Base-by-base conservation (phyloP, 2,113 vertebrate genomes). In the Hepsetus odoe region DNA sequence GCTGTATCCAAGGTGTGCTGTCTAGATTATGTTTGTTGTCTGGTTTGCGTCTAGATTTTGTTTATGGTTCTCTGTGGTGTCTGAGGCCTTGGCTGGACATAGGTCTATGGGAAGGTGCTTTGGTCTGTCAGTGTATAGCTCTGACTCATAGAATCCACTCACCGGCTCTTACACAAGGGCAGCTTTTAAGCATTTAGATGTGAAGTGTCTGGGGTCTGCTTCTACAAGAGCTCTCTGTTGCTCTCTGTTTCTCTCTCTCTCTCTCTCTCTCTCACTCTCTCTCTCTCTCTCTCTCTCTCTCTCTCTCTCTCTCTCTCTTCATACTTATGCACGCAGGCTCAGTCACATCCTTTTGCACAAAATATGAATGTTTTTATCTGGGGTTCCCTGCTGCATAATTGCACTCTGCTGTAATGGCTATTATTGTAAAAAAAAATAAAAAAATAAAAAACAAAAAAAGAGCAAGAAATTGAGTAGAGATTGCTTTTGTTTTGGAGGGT, bases 401-500 rank as follows among this genome's bases (percentile, higher is more conserved):
- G 81, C 82, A 81, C 84, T 81, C 35, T 46, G 12, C 76, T 81
- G 84, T 85, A 80, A 90, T 80, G 84, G 81, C 73, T 79, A 80
- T 80, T 77, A 51, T 64, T 68, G 16, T 70, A 83, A 77, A 82
- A 8, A 76, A 84, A 88, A 88, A n/a, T 70, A 83, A 77, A 82
- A 8, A 76, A 84, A 88, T 87, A n/a, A n/a, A n/a, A n/a, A n/a
- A 86, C 4, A 38, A 38, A 38, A 38, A 12, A 58, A 86, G 85
- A 35, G 62, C 55, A 51, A 66, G 71, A n/a, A 1, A 32, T 51
- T 22, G 28, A 51, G 42, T 71, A 86, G 80, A 83, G 81, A 75
- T 86, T 90, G 91, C 91, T 91, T 92, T 88, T 95, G 94, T 95
- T 98, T 95, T 96, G 95, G 94, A 96, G 94, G 90, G 89, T 94